A percentile compares a stretch with the other conserved stretches of the same genome.
phyloP scores from a whole-genome alignment of 2,797 vertebrate genomes.

The Paratrypauchen microcephalus region DNA sequence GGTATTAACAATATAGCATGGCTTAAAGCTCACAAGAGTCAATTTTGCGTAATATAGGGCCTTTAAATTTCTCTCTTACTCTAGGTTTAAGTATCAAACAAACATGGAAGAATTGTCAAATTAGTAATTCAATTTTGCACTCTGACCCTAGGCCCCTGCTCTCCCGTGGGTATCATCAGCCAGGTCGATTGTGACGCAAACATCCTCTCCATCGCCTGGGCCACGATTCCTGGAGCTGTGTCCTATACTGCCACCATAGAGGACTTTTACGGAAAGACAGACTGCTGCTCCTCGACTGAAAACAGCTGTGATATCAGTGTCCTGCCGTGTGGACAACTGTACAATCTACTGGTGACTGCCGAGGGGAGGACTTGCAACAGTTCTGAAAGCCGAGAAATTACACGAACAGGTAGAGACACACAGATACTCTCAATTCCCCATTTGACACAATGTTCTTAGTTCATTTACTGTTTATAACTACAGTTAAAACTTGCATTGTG shows the following conservation, averaged over 20 bases:
- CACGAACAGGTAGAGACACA: constrained; percentile 68
- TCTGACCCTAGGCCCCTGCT: constrained; percentile 70
- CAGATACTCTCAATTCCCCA: too few species aligned
- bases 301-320: constrained; percentile 61
- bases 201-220: constrained; percentile 65
- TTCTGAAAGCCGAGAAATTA: constrained; percentile 60
- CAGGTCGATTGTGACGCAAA: constrained; percentile 49
- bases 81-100: too few species aligned
- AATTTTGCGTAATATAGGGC: too few species aligned
- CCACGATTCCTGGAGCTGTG: constrained; percentile 56
- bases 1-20: too few species aligned
- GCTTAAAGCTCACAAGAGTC: too few species aligned
- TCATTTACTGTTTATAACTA: too few species aligned
- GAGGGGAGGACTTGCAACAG: constrained; percentile 80
- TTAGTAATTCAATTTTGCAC: neutral
- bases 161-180: constrained; percentile 54
- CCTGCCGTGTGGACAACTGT: constrained; percentile 77
- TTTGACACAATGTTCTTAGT: too few species aligned
- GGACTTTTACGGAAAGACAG: constrained; percentile 31
- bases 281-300: constrained; percentile 63
- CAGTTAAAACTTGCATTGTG: too few species aligned
- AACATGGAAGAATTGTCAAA: too few species aligned
- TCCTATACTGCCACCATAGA: constrained; percentile 73
- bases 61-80: too few species aligned
- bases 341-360: constrained; percentile 66